Evolutionary conservation across 2,113 vertebrate species (phyloP).

Genomic region (Orthonyx spaldingii): DNA sequence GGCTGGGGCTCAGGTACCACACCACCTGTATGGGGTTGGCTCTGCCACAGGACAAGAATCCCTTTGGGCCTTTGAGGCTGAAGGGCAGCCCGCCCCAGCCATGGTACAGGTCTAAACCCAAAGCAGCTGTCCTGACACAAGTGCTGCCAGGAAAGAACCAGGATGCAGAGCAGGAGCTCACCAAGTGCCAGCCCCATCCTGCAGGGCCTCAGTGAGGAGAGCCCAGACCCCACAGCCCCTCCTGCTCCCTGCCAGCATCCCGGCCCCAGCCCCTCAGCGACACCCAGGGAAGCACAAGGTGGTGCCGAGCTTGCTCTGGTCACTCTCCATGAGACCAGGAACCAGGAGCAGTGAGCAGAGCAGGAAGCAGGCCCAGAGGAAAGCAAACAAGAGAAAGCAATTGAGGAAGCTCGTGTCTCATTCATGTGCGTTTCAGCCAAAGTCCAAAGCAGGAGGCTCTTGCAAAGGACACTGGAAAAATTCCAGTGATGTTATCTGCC

Average conservation of each 20-base stretch:
- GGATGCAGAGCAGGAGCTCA: not conserved
- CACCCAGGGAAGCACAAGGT: not conserved
- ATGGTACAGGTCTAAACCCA: not conserved
- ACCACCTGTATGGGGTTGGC: rapidly evolving
- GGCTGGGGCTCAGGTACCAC: not conserved
- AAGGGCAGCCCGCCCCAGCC: not conserved
- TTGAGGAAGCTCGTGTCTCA: slow-evolving; percentile 32
- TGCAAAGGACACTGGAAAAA: slow-evolving; percentile 53
- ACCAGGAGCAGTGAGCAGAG: not conserved
- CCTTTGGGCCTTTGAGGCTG: not conserved
- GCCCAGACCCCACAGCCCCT: not conserved
- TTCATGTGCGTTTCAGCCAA: not conserved
- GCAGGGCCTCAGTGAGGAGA: not conserved
- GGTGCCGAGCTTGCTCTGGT: not conserved
- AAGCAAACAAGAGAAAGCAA: slow-evolving; percentile 47
- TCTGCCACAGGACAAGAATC: not conserved
- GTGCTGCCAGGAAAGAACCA: not conserved
- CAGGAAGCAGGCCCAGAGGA: not conserved
- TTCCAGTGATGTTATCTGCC: slow-evolving; percentile 58
- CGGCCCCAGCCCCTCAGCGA: not conserved
- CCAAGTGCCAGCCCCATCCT: not conserved
- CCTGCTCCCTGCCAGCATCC: not conserved
- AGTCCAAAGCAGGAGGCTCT: slow-evolving; percentile 26
- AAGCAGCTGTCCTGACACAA: not conserved
- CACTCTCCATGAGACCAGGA: not conserved